Base-by-base conservation (phyloP, 2,113 vertebrate genomes). In the Dicrurus megarhynchus region DNA sequence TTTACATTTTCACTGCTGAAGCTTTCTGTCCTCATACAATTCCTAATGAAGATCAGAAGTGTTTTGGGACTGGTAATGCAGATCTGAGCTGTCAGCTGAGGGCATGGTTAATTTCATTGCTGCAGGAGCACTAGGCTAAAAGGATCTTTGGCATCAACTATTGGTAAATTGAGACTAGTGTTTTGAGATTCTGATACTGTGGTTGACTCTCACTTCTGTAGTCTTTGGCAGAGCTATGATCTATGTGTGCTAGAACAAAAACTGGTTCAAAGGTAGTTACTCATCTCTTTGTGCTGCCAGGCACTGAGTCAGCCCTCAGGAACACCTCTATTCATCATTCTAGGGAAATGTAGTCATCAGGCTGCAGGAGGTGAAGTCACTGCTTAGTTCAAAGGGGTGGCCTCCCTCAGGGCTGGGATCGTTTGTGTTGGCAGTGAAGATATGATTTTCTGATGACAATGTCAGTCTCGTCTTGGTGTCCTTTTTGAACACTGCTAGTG, bases 201-300 rank as follows among this genome's bases (percentile, higher is more conserved):
- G 75, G 42, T 73, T 92, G 57, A 35, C 81, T 90, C 86, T 87
- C 18, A 2, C 42, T 90, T 80, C 53, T 88, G 70, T 89, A 83
- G 87, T 67, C n/a, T 77, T 89, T 95, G 90, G 95, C 92, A 84
- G 77, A 28, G 76, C 52, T 81, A 1, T 81, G 75, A 73, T 86
- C 22, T 65, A 19, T 86, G 39, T 93, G 59, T 63, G 64, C 68
- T 93, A 88, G 86, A 93, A 93, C 55, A 92, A 96, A 83, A 95
- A 89, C 42, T 84, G 86, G 39, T 95, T 97, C 86, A 92, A 93
- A 93, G 89, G 71, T 86, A 78, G 76, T 95, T 96, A 95, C 86
- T 96, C 89, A 93, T 95, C 80, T 81, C 42, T 84, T 55, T 90
- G 59, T 88, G 80, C 86, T 95, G 95, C 94, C 94, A 97, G 95